Evolutionary conservation across 1,140 invertebrate species (phyloP).

Genomic region (Agrilus planipennis): DNA sequence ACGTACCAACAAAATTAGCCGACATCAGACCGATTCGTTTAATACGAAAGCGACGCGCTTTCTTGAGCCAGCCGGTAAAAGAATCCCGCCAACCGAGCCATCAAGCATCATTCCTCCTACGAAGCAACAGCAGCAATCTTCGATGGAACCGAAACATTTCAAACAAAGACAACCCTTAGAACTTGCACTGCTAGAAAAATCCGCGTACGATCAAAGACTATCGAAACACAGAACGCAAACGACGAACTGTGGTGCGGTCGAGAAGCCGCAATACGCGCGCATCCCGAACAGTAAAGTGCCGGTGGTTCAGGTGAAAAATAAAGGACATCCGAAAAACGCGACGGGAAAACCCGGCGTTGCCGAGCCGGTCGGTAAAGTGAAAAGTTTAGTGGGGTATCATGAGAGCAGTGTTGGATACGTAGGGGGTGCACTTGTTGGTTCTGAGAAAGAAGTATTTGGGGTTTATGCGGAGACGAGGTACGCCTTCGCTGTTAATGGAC

Average conservation of each 20-base stretch:
- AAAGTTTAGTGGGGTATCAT: slow-evolving; percentile 18
- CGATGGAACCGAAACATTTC: slow-evolving; percentile 2
- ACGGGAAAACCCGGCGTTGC: background rate
- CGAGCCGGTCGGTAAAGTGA: slow-evolving; percentile 9
- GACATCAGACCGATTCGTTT: slow-evolving; percentile 3
- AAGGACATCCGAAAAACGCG: background rate
- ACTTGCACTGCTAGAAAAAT: no score
- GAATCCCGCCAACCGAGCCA: slow-evolving; percentile 10
- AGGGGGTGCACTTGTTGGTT: slow-evolving; percentile 9
- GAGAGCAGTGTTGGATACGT: slow-evolving; percentile 15
- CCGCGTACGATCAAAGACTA: background rate
- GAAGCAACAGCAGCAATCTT: slow-evolving; percentile 1
- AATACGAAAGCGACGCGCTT: slow-evolving; percentile 3
- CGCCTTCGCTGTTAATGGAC: slow-evolving; percentile 31
- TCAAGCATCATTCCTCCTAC: slow-evolving; percentile 5
- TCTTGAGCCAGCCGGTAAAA: background rate
- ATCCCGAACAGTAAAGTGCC: background rate
- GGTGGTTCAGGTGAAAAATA: background rate
- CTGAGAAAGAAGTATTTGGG: slow-evolving; percentile 27
- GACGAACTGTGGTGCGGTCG: background rate
- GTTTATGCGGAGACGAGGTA: slow-evolving; percentile 34
- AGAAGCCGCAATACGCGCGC: no score
- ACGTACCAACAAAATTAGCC: slow-evolving; percentile 6
- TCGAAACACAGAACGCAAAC: slow-evolving; percentile 2
- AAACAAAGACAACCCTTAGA: no score